Conservation (phyloP, 2,888 invertebrate genomes). For the Slavum lentiscoides region DNA sequence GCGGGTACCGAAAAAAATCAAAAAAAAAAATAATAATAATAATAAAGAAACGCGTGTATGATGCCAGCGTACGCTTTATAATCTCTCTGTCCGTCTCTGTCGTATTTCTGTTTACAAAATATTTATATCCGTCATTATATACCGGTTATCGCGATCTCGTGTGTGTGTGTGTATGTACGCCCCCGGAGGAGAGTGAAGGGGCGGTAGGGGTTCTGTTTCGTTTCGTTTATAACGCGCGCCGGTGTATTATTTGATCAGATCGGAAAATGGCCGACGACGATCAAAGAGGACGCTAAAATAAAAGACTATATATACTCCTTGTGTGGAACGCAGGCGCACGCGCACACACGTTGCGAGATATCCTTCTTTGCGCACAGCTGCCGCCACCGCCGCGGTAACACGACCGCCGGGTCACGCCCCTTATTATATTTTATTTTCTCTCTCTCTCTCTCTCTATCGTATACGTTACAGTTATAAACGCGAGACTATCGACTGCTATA, state of each 20-base stretch:
- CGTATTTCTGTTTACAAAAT: constrained; percentile 30
- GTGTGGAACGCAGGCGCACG: background rate
- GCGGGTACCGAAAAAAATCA: background rate
- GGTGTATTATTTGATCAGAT: constrained; percentile 51
- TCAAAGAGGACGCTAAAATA: constrained; percentile 46
- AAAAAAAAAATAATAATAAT: too few relatives aligned
- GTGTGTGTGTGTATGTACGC: background rate
- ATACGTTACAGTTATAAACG: background rate
- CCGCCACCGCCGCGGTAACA: constrained; percentile 29
- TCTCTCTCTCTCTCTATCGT: background rate
- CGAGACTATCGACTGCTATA: too few relatives aligned
- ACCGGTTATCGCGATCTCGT: constrained; percentile 32
- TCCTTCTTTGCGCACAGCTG: constrained; percentile 36
- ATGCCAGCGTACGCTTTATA: background rate
- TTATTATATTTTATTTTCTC: constrained; percentile 1
- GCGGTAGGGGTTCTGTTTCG: too few relatives aligned
- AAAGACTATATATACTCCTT: constrained; percentile 17
- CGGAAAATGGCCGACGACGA: constrained; percentile 50
- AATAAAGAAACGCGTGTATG: background rate
- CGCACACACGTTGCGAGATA: constrained; percentile 6
- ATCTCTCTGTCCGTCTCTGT: background rate
- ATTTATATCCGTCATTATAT: constrained; percentile 39
- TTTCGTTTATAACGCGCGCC: constrained; percentile 34
- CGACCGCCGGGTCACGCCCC: constrained; percentile 37
- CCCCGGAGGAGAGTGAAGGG: too few relatives aligned